phyloP scores from a whole-genome alignment of 2,797 vertebrate species.

The Neopelma chrysocephalum region DNA sequence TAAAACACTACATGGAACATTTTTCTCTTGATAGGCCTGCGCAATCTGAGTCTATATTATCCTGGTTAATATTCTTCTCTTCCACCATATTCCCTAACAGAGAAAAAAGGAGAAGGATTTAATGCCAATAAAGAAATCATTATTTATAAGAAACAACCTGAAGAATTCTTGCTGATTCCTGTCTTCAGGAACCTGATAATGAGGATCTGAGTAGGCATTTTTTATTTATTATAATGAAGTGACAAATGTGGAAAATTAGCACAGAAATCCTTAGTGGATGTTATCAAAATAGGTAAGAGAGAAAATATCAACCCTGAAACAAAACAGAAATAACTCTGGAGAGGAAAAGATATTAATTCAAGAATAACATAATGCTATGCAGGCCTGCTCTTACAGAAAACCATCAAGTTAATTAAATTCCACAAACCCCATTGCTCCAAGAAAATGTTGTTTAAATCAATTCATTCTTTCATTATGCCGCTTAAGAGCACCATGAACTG shows the following conservation, averaged over 20 bases:
- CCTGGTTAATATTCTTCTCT: background rate
- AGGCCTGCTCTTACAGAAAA: conserved; percentile 70
- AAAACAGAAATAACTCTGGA: conserved; percentile 52
- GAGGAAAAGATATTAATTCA: conserved; percentile 74
- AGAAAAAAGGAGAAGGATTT: background rate
- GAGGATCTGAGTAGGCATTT: background rate
- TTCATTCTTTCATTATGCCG: conserved; percentile 76
- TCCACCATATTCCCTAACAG: background rate
- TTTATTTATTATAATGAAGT: conserved; percentile 34
- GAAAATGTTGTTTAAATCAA: conserved; percentile 78
- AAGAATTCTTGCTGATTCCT: background rate
- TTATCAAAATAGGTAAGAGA: conserved; percentile 40
- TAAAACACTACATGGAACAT: background rate
- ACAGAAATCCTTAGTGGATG: conserved; percentile 27
- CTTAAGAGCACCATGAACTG: conserved; percentile 69
- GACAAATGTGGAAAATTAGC: conserved; percentile 34
- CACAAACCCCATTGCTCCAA: conserved; percentile 73
- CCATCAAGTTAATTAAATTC: conserved; percentile 79
- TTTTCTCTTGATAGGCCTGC: background rate
- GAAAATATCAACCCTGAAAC: background rate
- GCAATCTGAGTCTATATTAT: background rate
- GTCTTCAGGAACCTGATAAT: background rate
- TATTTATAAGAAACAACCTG: background rate
- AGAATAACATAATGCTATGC: conserved; percentile 66
- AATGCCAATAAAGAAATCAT: background rate